These are phyloP conservation scores for Fukomys damarensis DNA, from an alignment of 2,113 vertebrate genomes.

Conservation along the genomic window DNA sequence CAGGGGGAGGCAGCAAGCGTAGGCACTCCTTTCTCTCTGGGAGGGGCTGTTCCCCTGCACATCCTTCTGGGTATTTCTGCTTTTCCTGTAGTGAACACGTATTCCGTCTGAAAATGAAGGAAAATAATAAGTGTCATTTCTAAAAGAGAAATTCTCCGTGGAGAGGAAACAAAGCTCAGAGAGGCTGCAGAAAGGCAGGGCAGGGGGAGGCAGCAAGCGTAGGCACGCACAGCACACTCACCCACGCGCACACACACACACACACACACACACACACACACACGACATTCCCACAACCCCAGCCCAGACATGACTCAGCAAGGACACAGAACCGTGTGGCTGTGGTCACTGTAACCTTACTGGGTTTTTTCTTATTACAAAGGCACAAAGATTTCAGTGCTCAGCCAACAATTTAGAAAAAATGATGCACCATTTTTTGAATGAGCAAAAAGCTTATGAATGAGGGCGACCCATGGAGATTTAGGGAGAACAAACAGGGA, in stretches of 20 bases:
- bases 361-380: not conserved
- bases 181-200: not conserved
- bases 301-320: not conserved
- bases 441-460: constrained; percentile 58
- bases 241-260: not conserved
- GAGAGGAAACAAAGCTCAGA: not conserved
- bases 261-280: not conserved
- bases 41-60: not conserved
- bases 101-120: constrained; percentile 18
- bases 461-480: not conserved
- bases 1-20: rapidly evolving
- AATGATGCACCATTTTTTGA: constrained; percentile 3
- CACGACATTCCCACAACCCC: rapidly evolving
- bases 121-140: constrained; percentile 68
- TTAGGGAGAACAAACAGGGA: not conserved
- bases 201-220: not conserved
- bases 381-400: not conserved
- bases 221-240: too few species aligned
- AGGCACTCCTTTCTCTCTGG: not conserved
- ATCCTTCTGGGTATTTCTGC: not conserved
- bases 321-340: rapidly evolving
- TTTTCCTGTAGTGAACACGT: not conserved
- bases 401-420: constrained; percentile 3
- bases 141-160: not conserved
- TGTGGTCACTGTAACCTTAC: not conserved